Percentiles rank a stretch among this genome's conserved stretches.
Conservation (phyloP, 2,888 invertebrate species). For the Orthosia incerta region DNA sequence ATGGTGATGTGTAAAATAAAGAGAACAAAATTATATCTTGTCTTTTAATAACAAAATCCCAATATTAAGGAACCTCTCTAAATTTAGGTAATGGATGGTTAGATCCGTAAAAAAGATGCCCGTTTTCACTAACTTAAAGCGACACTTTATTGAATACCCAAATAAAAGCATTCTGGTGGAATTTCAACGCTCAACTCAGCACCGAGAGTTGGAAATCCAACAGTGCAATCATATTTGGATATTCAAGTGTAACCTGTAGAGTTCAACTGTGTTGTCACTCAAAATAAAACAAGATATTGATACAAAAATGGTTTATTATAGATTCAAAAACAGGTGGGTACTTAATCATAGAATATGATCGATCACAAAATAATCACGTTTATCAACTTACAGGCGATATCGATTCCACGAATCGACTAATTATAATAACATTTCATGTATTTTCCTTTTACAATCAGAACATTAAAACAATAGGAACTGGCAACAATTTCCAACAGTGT, state of each 20-base stretch:
- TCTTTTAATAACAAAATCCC: conserved; percentile 14
- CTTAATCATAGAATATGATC: conserved; percentile 56
- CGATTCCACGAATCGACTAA: conserved; percentile 31
- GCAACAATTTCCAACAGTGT: neutral
- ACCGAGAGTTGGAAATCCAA: neutral
- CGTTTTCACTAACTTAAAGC: neutral
- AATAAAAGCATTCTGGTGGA: neutral
- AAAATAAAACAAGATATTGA: conserved; percentile 33
- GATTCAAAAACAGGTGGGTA: conserved; percentile 64
- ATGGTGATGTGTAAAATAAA: conserved; percentile 70
- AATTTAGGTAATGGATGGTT: neutral
- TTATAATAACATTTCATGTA: conserved; percentile 14
- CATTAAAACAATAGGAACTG: conserved; percentile 7
- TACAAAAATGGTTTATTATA: conserved; percentile 57
- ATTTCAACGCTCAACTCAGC: neutral
- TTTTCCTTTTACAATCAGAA: conserved; percentile 5
- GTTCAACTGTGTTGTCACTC: neutral
- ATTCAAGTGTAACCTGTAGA: neutral
- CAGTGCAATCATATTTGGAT: neutral
- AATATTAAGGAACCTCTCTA: neutral
- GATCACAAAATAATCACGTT: conserved; percentile 67
- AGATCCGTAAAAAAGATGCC: neutral
- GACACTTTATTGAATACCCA: neutral
- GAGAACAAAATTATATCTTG: conserved; percentile 38
- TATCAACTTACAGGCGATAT: conserved; percentile 21